These are phyloP conservation scores for Upupa epops DNA, from an alignment of 2,113 vertebrate species.

Conservation along the genomic window DNA sequence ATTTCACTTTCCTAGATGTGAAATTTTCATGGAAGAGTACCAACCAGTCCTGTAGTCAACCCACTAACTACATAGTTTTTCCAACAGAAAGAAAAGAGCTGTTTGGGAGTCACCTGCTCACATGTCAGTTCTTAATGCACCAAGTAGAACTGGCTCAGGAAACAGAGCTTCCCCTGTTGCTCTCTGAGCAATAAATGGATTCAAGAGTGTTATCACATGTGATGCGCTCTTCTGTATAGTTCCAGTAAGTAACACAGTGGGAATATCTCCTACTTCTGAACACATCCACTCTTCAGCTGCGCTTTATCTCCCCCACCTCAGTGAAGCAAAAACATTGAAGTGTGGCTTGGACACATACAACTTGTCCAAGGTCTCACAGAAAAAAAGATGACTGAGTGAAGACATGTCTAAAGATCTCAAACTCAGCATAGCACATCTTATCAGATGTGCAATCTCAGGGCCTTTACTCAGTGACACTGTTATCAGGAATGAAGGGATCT, in stretches of 20 bases:
- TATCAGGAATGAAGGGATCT: background rate
- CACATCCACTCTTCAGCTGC: background rate
- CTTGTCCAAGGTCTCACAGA: background rate
- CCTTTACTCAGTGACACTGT: background rate
- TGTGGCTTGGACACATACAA: background rate
- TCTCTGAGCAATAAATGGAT: background rate
- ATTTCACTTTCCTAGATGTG: background rate
- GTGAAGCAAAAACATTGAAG: background rate
- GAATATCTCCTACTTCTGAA: background rate
- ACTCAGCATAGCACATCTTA: background rate
- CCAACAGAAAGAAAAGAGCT: background rate
- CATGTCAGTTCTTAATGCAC: background rate
- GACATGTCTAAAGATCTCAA: background rate
- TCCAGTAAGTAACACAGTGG: background rate
- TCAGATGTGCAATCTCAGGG: background rate
- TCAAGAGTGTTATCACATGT: background rate
- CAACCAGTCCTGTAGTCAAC: background rate
- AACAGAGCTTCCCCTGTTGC: background rate
- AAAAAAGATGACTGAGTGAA: background rate
- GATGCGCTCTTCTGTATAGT: background rate
- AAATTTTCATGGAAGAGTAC: background rate
- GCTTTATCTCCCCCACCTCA: background rate
- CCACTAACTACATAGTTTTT: background rate
- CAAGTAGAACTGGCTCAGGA: background rate
- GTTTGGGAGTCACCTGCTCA: background rate